Percentiles rank a stretch among this genome's conserved stretches.
phyloP scores from a whole-genome alignment of 2,113 vertebrate species.

The Falco punctatus region DNA sequence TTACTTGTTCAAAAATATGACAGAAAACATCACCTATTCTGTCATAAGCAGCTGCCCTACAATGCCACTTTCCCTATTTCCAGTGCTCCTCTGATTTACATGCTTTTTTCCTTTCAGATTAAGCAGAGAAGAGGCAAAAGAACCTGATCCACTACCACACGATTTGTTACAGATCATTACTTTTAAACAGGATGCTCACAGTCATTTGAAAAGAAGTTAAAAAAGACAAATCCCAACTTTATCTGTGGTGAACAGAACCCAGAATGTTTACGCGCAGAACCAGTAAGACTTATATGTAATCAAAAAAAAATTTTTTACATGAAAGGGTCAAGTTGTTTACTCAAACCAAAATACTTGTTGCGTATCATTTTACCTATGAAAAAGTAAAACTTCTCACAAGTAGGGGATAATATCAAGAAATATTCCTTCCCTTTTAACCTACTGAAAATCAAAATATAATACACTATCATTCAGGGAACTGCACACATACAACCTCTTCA shows the following conservation, averaged over 20 bases:
- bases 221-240: background rate
- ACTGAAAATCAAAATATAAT: background rate
- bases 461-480: background rate
- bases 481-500: background rate
- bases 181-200: background rate
- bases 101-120: background rate
- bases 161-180: background rate
- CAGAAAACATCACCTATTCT: background rate
- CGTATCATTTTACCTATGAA: background rate
- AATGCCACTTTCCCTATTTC: background rate
- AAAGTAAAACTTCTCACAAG: background rate
- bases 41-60: background rate
- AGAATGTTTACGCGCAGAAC: background rate
- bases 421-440: background rate
- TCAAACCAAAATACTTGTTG: background rate
- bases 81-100: background rate
- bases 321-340: background rate
- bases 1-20: background rate
- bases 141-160: background rate
- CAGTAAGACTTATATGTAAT: background rate
- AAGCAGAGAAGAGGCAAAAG: background rate
- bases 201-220: background rate
- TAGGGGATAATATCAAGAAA: background rate
- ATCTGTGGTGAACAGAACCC: background rate
- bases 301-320: background rate